phyloP scores from a whole-genome alignment of 92 coral and sea anemone genomes.

The Actinostola sp. region DNA sequence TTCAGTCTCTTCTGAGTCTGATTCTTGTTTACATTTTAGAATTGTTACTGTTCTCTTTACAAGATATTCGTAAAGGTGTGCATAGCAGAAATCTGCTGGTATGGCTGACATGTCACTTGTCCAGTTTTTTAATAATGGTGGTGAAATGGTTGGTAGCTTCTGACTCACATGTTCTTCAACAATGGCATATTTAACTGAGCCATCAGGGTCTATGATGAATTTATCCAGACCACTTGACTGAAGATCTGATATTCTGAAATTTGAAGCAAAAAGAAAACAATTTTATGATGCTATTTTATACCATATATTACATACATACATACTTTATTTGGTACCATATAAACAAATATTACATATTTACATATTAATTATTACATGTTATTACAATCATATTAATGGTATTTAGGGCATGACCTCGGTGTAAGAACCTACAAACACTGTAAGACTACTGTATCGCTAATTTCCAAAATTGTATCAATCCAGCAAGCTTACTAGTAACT shows the following conservation, averaged over 20 bases:
- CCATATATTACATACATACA: too few species aligned
- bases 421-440: too few species aligned
- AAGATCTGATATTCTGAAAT: slow-evolving; percentile 1
- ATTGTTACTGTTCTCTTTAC: neutral
- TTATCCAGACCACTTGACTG: slow-evolving; percentile 3
- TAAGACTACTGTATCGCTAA: too few species aligned
- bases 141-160: neutral
- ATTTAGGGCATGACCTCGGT: too few species aligned
- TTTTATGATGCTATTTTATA: neutral
- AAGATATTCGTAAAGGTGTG: neutral
- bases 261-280: neutral
- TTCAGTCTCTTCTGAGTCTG: neutral
- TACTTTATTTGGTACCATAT: too few species aligned
- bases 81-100: neutral
- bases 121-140: slow-evolving; percentile 12
- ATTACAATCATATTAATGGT: too few species aligned
- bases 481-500: too few species aligned
- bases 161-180: slow-evolving; percentile 1
- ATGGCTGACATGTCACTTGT: slow-evolving; percentile 4
- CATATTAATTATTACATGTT: too few species aligned
- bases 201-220: slow-evolving; percentile 1
- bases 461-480: too few species aligned
- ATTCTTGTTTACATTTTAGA: neutral
- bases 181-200: neutral
- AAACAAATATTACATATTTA: too few species aligned